Conservation (phyloP, 2,797 vertebrate genomes). For the Xiphorhynchus erythropygius region DNA sequence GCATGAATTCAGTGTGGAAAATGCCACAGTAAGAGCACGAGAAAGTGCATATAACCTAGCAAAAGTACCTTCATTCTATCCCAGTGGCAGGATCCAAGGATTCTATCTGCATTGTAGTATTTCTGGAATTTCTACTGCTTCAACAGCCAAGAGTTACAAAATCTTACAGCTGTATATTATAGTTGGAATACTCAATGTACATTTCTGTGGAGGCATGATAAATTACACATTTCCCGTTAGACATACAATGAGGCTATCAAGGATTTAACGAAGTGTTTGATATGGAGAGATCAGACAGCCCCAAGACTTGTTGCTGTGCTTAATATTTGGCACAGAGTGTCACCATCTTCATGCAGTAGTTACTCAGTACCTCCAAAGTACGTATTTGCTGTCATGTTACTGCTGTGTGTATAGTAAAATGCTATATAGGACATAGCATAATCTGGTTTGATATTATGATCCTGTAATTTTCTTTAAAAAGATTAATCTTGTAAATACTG, state of each 20-base stretch:
- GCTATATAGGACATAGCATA: background rate
- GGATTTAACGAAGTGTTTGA: background rate
- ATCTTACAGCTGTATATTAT: background rate
- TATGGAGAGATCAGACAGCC: background rate
- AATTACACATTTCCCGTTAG: background rate
- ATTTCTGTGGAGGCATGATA: background rate
- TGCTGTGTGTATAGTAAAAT: background rate
- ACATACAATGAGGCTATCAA: background rate
- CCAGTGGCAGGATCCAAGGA: background rate
- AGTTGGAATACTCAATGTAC: background rate
- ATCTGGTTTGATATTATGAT: conserved; percentile 26
- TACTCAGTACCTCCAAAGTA: background rate
- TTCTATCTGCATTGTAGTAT: background rate
- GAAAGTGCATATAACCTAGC: background rate
- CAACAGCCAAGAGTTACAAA: background rate
- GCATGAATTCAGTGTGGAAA: background rate
- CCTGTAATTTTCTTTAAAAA: conserved; percentile 35
- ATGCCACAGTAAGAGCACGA: background rate
- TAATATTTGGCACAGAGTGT: background rate
- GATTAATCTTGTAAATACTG: conserved; percentile 36
- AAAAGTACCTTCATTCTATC: background rate
- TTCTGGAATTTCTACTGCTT: background rate
- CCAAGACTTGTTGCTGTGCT: background rate
- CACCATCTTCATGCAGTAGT: background rate
- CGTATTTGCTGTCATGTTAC: background rate